Base-by-base conservation (phyloP, 2,888 invertebrate species). In the Eutolmus rufibarbis region DNA sequence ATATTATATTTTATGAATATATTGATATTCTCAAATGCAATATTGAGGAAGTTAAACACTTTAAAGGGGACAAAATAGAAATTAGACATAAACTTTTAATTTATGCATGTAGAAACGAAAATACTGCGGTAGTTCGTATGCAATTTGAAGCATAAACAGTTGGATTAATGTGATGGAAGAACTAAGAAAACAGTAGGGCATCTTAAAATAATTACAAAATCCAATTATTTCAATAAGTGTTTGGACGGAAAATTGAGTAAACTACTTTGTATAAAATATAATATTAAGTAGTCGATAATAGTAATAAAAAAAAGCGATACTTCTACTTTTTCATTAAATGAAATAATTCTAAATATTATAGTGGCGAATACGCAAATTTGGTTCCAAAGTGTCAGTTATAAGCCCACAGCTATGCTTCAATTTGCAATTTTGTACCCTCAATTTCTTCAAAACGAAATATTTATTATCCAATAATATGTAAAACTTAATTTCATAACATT, bases 1-100 rank as follows among this genome's bases (percentile, higher is more conserved):
- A 85, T 85, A 43, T 85, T 19, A 74, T 74, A 23, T 37, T 19
- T 40, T 37, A 76, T 40, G 76, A 76, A 79, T 79, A 23, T 43
- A 19, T 79, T 74, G 56, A 84, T 82, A 82, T 84, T 40, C 8
- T 40, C 40, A 74, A 28, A 85, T 85, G 23, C 16, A 85, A 28
- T 56, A 14, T 81, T 46, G 51, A 81, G 43, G 5, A 16, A 51
- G 19, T 28, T 31, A 56, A 5, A 66, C 19, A 66, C 19, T 66
- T 66, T 66, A 12, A 57, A 66, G 23, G 66, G 66, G 66, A 23
- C 51, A 78, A 78, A 77, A 76, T 34, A 19, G 78, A 40, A 40
- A 78, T 77, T 37, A 37, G 37, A 19, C 77, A n/a, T n/a, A 31
- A 77, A 37, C 37, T 9, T 78, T 37, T 37, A 51, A 14, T 43